Conservation (phyloP, 1,140 invertebrate species). For the Coboldia fuscipes region DNA sequence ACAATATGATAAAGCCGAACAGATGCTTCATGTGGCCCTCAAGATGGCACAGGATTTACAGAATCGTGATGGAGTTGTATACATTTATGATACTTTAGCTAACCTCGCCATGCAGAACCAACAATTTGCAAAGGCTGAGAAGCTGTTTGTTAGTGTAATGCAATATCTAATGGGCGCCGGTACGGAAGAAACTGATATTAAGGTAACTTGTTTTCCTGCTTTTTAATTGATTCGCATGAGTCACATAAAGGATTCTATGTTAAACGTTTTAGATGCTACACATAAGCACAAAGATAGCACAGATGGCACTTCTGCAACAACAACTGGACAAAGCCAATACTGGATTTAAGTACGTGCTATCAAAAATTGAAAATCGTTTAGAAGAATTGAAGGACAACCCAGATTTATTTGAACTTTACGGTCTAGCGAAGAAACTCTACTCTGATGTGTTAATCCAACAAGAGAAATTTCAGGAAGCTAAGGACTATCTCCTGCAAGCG, state of each 20-base stretch:
- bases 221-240: neutral
- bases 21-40: constrained; percentile 61
- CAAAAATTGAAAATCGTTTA: constrained; percentile 29
- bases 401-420: constrained; percentile 14
- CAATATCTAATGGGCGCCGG: constrained; percentile 49
- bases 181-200: constrained; percentile 43
- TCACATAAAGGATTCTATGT: neutral
- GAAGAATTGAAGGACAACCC: constrained; percentile 11
- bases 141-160: constrained; percentile 60
- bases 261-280: constrained; percentile 11
- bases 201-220: constrained; percentile 25
- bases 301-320: constrained; percentile 34
- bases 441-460: constrained; percentile 46
- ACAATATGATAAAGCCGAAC: constrained; percentile 61
- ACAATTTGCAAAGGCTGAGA: constrained; percentile 62
- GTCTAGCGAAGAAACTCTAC: constrained; percentile 54
- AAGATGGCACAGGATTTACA: constrained; percentile 59
- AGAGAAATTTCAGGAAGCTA: constrained; percentile 37
- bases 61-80: constrained; percentile 53
- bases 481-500: constrained; percentile 42
- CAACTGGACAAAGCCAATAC: constrained; percentile 37
- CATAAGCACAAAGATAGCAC: constrained; percentile 40
- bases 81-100: constrained; percentile 78
- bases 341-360: constrained; percentile 51
- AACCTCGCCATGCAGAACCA: constrained; percentile 62